These are phyloP conservation scores for Atta colombica DNA, from an alignment of 1,140 invertebrate species.

Conservation along the genomic window DNA sequence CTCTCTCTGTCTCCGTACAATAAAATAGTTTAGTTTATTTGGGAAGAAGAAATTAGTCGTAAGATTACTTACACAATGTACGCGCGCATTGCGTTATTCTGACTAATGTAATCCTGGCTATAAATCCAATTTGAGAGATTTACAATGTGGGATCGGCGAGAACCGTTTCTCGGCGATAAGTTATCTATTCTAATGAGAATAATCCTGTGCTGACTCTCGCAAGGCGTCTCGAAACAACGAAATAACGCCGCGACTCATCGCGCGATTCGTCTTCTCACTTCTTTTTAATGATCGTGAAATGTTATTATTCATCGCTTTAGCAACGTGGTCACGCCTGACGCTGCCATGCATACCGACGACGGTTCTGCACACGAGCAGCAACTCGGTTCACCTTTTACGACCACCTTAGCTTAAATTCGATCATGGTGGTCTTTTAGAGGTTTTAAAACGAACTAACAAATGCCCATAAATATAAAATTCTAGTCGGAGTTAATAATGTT, in stretches of 20 bases:
- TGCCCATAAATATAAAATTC: slow-evolving; percentile 13
- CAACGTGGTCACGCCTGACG: neutral
- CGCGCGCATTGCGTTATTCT: neutral
- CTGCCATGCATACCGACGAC: neutral
- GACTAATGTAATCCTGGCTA: slow-evolving; percentile 24
- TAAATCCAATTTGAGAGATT: slow-evolving; percentile 58
- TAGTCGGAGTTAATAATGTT: neutral
- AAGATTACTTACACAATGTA: neutral
- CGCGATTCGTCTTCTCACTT: neutral
- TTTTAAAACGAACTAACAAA: neutral
- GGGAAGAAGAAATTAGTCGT: neutral
- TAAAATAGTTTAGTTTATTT: neutral
- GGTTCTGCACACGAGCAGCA: neutral
- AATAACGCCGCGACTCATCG: neutral
- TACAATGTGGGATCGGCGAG: slow-evolving; percentile 33
- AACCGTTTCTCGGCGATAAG: slow-evolving; percentile 33
- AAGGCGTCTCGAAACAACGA: neutral
- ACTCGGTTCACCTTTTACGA: slow-evolving; percentile 32
- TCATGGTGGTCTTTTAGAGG: slow-evolving; percentile 21
- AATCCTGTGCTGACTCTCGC: neutral
- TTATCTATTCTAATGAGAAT: slow-evolving; percentile 50
- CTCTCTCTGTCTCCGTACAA: too few species aligned
- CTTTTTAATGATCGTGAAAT: slow-evolving; percentile 16
- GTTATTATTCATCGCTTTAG: slow-evolving; percentile 45
- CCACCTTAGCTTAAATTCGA: slow-evolving; percentile 45